phyloP scores from a whole-genome alignment of 2,888 invertebrate genomes.

The Sylvicola fuscatus region DNA sequence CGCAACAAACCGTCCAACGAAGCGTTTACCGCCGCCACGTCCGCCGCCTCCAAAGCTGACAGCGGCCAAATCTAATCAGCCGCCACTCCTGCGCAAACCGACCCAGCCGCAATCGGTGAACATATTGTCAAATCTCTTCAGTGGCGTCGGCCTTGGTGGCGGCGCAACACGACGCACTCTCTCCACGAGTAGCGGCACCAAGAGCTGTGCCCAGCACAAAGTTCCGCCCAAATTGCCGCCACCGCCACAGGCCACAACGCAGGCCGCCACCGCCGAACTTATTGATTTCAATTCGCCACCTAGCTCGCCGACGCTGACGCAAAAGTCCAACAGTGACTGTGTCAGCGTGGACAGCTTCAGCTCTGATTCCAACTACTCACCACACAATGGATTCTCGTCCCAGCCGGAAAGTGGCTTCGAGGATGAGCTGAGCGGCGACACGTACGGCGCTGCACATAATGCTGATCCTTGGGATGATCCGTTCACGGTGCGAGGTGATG shows the following conservation, averaged over 20 bases:
- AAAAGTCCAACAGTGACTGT: constrained; percentile 52
- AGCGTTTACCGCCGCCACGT: constrained; percentile 22
- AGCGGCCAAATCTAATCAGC: background rate
- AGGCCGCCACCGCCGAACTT: constrained; percentile 15
- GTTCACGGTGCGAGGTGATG: constrained; percentile 22
- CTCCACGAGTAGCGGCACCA: too few relatives aligned
- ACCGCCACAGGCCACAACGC: too few relatives aligned
- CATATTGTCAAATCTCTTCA: constrained; percentile 20
- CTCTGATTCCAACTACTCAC: constrained; percentile 43
- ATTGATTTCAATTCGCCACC: constrained; percentile 54
- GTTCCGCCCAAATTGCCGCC: too few relatives aligned
- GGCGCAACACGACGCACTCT: background rate
- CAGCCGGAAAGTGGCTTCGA: constrained; percentile 65
- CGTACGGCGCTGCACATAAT: constrained; percentile 12
- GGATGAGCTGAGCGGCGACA: constrained; percentile 45
- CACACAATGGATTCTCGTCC: constrained; percentile 37
- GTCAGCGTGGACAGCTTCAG: constrained; percentile 56
- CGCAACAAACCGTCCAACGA: constrained; percentile 7
- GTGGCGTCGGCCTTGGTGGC: constrained; percentile 7
- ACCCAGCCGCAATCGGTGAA: constrained; percentile 14
- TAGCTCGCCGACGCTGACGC: constrained; percentile 53
- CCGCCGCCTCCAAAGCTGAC: constrained; percentile 19
- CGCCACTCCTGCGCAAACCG: constrained; percentile 7
- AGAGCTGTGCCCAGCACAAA: too few relatives aligned
- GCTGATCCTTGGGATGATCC: constrained; percentile 26